These are phyloP conservation scores for Clarias platycephalus DNA, from an alignment of 2,797 vertebrate species.

Conservation along the genomic window DNA sequence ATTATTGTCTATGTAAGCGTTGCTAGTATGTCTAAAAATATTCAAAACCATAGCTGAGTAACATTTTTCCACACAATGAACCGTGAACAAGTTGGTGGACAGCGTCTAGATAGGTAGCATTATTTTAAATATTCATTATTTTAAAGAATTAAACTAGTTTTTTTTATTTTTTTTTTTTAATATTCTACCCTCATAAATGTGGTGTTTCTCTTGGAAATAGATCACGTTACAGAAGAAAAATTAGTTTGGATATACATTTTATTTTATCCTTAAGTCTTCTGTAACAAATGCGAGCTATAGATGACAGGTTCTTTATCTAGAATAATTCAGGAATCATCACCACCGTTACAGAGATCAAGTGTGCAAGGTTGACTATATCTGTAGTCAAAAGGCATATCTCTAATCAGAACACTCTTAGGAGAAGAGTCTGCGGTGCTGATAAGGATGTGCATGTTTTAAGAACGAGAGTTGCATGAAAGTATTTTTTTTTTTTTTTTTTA, in stretches of 20 bases:
- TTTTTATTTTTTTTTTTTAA: no score
- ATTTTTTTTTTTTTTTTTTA: neutral
- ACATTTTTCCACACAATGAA: neutral
- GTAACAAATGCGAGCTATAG: neutral
- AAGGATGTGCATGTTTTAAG: neutral
- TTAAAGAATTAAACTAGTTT: neutral
- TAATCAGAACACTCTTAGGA: neutral
- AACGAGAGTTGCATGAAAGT: neutral
- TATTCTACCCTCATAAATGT: neutral
- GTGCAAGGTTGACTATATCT: slow-evolving; percentile 7
- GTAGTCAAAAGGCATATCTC: neutral
- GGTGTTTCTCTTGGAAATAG: neutral
- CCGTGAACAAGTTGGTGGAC: neutral
- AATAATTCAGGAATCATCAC: slow-evolving; percentile 1
- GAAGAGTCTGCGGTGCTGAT: neutral
- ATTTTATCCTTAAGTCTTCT: neutral
- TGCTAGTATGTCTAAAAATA: neutral
- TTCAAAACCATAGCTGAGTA: neutral
- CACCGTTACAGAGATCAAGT: neutral
- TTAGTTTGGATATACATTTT: neutral
- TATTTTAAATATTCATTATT: neutral
- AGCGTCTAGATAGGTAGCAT: neutral
- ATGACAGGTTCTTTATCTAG: neutral
- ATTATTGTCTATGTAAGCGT: neutral
- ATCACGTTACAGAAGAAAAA: neutral